These are phyloP conservation scores for Synaphobranchus kaupii DNA, from an alignment of 2,797 vertebrate species.

Conservation along the genomic window DNA sequence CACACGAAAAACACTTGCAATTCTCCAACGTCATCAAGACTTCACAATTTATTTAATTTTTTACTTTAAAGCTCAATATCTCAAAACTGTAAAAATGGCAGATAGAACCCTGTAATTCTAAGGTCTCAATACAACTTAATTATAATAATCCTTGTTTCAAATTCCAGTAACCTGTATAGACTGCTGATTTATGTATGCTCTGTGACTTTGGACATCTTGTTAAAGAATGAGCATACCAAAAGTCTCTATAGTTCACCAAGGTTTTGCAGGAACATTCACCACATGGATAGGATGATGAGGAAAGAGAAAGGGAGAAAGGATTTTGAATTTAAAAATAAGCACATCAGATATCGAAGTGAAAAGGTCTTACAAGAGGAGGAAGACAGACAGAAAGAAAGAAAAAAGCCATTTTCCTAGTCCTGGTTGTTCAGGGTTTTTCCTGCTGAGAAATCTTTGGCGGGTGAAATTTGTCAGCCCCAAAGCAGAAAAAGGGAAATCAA, in stretches of 20 bases:
- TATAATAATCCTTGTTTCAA: no score
- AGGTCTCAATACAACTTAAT: not conserved
- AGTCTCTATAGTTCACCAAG: slow-evolving; percentile 89
- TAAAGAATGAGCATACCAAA: slow-evolving; percentile 89
- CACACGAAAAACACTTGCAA: no score
- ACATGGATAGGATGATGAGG: slow-evolving; percentile 81
- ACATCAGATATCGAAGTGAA: slow-evolving; percentile 58
- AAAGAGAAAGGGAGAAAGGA: slow-evolving; percentile 72
- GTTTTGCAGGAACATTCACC: slow-evolving; percentile 88
- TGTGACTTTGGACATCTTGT: slow-evolving; percentile 79
- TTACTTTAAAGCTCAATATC: no score
- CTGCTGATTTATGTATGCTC: slow-evolving; percentile 44
- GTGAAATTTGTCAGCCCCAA: no score
- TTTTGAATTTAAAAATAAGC: slow-evolving; percentile 66
- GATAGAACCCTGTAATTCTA: not conserved
- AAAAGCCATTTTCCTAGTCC: slow-evolving; percentile 26
- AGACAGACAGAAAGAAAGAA: slow-evolving; percentile 37
- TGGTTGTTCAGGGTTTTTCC: not conserved
- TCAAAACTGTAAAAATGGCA: not conserved
- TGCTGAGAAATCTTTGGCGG: no score
- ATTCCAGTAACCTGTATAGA: not conserved
- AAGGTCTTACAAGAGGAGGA: slow-evolving; percentile 55
- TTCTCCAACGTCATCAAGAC: no score
- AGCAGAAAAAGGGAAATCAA: no score
- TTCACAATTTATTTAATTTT: no score